Percentiles rank a stretch among this genome's conserved stretches.
phyloP scores from a whole-genome alignment of 2,797 vertebrate genomes.

The Poecilia picta region DNA sequence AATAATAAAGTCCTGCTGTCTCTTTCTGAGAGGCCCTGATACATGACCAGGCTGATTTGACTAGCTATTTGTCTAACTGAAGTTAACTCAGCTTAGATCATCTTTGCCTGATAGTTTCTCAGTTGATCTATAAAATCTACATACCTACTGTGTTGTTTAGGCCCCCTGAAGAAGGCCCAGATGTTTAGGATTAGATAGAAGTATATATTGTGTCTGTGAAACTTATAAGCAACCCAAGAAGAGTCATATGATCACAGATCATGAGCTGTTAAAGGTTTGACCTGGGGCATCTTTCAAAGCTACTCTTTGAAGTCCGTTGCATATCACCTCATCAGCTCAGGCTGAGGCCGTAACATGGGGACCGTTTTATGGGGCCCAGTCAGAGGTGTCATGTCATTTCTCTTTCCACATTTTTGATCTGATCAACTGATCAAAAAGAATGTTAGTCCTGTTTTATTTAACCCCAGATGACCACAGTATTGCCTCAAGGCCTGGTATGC shows the following conservation, averaged over 20 bases:
- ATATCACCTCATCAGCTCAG: conserved; percentile 35
- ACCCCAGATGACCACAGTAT: neutral
- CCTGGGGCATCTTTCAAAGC: conserved; percentile 1
- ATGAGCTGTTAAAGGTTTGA: conserved; percentile 16
- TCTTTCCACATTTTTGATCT: neutral
- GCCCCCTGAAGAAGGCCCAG: neutral
- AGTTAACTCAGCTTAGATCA: neutral
- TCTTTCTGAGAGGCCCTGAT: too few relatives aligned
- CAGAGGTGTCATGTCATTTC: neutral
- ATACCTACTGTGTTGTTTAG: neutral
- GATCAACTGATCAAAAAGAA: neutral
- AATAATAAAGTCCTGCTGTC: too few relatives aligned
- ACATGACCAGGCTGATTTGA: neutral
- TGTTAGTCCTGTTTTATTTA: neutral
- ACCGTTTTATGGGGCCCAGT: conserved; percentile 15
- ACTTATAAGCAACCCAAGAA: neutral
- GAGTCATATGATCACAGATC: conserved; percentile 25
- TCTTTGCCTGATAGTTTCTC: neutral
- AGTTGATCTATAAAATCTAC: neutral
- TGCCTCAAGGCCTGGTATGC: neutral
- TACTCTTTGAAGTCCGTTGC: neutral
- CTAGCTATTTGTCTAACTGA: neutral
- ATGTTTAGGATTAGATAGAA: neutral
- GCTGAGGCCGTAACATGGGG: conserved; percentile 6
- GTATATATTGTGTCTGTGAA: neutral